Base-by-base conservation (phyloP, 23 tunicate species). In the Oikopleura vanhoeffeni region DNA sequence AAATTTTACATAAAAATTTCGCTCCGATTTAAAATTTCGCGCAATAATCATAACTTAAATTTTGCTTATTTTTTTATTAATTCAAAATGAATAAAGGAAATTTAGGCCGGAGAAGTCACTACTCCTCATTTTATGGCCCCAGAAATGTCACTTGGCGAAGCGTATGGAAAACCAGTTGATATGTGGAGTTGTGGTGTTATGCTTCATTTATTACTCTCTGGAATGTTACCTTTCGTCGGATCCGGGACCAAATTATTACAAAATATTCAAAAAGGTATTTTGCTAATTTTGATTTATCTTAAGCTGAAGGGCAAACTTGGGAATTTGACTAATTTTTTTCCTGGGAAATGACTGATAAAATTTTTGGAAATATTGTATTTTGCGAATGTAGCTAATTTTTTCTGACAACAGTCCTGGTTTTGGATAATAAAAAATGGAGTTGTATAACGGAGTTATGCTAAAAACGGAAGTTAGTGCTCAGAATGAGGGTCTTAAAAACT, bases 161-260 rank as follows among this genome's bases (percentile, higher is more conserved):
- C 89, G 41, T 93, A 90, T 83, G 98, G 98, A 34, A 93, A 88
- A 71, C 98, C 94, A 2, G 95, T 90, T 30, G 98, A 93, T 76
- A 90, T 93, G 1, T 93, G 98, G 98, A 88, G 91, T 3, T 93
- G 95, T 42, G 98, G 98, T n/a, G 98, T 93, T 2, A 88, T 93
- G 98, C 71, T 93, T 77, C 90, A 87, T 83, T 85, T 93, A 4
- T 86, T 93, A 33, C 86, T 93, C 83, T 86, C 91, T 57, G 98
- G 98, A 28, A 76, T 88, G 83, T 39, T 87, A 39, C 98, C 98
- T 41, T 93, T 93, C 84, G 84, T 86, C 75, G 98, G 98, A 34
- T 87, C 95, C 2, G 39, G 96, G 40, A 88, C 90, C 41, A 67
- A 91, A 36, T 67, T 93, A 33, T 83, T 84, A 39, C 91, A 90